These are phyloP conservation scores for Eupelmus urozonus DNA, from an alignment of 2,888 invertebrate species.

Conservation along the genomic window DNA sequence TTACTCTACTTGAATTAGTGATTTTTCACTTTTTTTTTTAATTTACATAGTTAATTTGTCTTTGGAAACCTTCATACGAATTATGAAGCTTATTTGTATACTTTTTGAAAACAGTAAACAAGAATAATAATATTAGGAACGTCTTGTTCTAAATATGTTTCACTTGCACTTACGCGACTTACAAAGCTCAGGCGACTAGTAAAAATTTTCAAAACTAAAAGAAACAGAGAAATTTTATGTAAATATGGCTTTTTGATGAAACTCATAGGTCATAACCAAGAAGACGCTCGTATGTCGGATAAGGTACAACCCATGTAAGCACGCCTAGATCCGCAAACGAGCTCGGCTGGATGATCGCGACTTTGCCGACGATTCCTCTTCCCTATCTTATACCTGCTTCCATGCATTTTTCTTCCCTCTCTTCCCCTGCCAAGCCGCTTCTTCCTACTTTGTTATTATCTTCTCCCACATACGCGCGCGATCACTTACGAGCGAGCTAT, in stretches of 20 bases:
- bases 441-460: conserved; percentile 9
- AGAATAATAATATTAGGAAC: too few relatives aligned
- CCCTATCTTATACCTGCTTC: neutral
- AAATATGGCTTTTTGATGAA: neutral
- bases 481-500: neutral
- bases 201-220: conserved; percentile 6
- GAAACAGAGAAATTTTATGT: neutral
- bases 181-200: too few relatives aligned
- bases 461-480: conserved; percentile 3
- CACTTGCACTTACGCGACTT: too few relatives aligned
- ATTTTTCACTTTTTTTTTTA: too few relatives aligned
- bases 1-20: too few relatives aligned
- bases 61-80: too few relatives aligned
- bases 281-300: conserved; percentile 59
- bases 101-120: too few relatives aligned
- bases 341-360: conserved; percentile 23
- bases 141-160: too few relatives aligned
- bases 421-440: neutral
- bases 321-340: conserved; percentile 50
- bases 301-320: conserved; percentile 61
- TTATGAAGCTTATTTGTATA: too few relatives aligned
- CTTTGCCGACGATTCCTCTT: neutral
- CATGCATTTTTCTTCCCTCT: neutral
- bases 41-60: too few relatives aligned
- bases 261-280: conserved; percentile 33